phyloP scores from a whole-genome alignment of 2,888 invertebrate genomes.

The Leptinotarsa rubiginosa region DNA sequence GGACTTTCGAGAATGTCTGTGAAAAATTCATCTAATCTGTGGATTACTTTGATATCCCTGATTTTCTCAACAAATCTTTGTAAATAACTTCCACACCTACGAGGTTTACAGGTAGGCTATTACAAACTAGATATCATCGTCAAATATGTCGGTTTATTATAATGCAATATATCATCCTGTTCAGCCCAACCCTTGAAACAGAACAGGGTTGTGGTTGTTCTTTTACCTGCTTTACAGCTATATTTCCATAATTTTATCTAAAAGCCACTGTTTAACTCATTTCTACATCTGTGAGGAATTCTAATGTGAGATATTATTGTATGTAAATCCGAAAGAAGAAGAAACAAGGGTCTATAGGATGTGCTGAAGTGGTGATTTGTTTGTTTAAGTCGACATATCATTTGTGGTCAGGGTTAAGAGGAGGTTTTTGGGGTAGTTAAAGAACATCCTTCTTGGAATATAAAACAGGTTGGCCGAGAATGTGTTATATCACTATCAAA shows the following conservation, averaged over 20 bases:
- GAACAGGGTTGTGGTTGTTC: conserved; percentile 26
- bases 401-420: conserved; percentile 40
- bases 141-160: conserved; percentile 27
- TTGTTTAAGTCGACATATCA: conserved; percentile 37
- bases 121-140: conserved; percentile 10
- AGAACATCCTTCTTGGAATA: conserved; percentile 25
- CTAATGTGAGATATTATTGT: conserved; percentile 49
- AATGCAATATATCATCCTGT: conserved; percentile 28
- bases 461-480: not conserved
- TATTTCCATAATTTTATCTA: conserved; percentile 52
- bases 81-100: conserved; percentile 28
- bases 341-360: conserved; percentile 27
- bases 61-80: conserved; percentile 25
- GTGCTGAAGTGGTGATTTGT: conserved; percentile 39
- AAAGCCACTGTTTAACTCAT: conserved; percentile 52
- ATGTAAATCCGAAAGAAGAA: conserved; percentile 42
- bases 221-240: conserved; percentile 46
- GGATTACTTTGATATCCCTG: conserved; percentile 12
- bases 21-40: not conserved
- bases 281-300: conserved; percentile 48
- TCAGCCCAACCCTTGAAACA: conserved; percentile 24
- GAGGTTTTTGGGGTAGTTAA: conserved; percentile 30
- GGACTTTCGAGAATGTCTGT: not conserved
- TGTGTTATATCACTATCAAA: not conserved
- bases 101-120: conserved; percentile 1